A percentile compares a stretch with the other conserved stretches of the same genome.
These are phyloP conservation scores for Antheraea mylitta DNA, from an alignment of 1,140 invertebrate species.

Conservation along the genomic window DNA sequence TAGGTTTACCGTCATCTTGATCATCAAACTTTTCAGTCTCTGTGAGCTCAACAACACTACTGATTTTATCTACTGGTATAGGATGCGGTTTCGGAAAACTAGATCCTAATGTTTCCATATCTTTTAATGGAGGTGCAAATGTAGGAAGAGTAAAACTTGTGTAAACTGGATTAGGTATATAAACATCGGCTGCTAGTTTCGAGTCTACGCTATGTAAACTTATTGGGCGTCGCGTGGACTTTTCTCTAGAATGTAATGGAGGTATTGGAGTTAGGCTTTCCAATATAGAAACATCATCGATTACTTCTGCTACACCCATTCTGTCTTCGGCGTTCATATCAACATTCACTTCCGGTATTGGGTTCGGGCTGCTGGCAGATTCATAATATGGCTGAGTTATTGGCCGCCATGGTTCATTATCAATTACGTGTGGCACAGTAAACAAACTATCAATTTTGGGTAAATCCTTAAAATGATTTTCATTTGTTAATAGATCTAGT, in stretches of 20 bases:
- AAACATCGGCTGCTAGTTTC: conserved; percentile 59
- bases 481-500: conserved; percentile 60
- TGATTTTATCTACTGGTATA: conserved; percentile 84
- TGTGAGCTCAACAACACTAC: conserved; percentile 59
- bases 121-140: conserved; percentile 72
- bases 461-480: conserved; percentile 73
- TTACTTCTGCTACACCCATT: conserved; percentile 73
- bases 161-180: conserved; percentile 79
- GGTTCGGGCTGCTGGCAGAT: conserved; percentile 48
- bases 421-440: conserved; percentile 73
- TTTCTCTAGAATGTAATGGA: conserved; percentile 52
- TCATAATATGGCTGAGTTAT: conserved; percentile 74
- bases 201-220: conserved; percentile 60
- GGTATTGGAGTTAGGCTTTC: conserved; percentile 63
- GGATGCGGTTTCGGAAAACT: conserved; percentile 80
- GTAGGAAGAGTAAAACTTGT: conserved; percentile 84
- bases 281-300: conserved; percentile 69
- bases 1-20: conserved; percentile 66
- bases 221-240: conserved; percentile 41
- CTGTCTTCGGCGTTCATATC: conserved; percentile 66
- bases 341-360: conserved; percentile 33
- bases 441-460: conserved; percentile 76
- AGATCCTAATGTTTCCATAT: conserved; percentile 77
- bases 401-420: conserved; percentile 80
- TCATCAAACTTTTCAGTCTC: conserved; percentile 36